Percentiles rank a stretch among this genome's conserved stretches.
Evolutionary conservation across 2,888 invertebrate species (phyloP).

Genomic region (Pherbina coryleti): DNA sequence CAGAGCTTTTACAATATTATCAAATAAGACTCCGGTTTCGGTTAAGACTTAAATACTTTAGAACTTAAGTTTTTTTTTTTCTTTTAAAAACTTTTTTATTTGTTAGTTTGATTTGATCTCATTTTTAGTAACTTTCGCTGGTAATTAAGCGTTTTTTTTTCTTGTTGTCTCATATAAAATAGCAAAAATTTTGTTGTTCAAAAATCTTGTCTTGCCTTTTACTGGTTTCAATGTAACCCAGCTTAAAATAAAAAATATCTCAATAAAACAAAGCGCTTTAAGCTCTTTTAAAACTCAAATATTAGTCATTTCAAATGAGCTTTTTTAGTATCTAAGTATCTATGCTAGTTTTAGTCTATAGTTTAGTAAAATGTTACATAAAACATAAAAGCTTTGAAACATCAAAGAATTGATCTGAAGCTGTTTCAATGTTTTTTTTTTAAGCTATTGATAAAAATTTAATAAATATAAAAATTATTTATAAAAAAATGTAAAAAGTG

Average conservation of each 20-base stretch:
- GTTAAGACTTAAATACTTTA: too few species aligned
- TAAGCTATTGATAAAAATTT: not conserved
- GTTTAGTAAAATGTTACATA: not conserved
- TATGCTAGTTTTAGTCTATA: not conserved
- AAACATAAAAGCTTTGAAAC: not conserved
- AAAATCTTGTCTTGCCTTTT: not conserved
- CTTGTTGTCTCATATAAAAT: not conserved
- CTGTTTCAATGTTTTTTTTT: not conserved
- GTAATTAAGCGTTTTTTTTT: not conserved
- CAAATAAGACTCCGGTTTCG: too few species aligned
- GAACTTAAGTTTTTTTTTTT: too few species aligned
- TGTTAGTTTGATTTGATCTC: too few species aligned
- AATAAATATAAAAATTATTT: slow-evolving; percentile 27
- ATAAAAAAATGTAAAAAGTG: slow-evolving; percentile 26
- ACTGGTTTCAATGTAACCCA: not conserved
- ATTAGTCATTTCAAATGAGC: slow-evolving; percentile 36
- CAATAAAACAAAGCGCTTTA: not conserved
- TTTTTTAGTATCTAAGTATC: slow-evolving; percentile 1
- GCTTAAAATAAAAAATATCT: not conserved
- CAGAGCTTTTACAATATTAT: too few species aligned
- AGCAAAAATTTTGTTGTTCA: not conserved
- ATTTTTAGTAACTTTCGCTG: not conserved
- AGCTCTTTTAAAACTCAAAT: not conserved
- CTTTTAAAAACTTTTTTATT: too few species aligned
- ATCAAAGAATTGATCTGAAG: not conserved